Evolutionary conservation across 1,140 invertebrate genomes (phyloP).

Genomic region (Apis mellifera): DNA sequence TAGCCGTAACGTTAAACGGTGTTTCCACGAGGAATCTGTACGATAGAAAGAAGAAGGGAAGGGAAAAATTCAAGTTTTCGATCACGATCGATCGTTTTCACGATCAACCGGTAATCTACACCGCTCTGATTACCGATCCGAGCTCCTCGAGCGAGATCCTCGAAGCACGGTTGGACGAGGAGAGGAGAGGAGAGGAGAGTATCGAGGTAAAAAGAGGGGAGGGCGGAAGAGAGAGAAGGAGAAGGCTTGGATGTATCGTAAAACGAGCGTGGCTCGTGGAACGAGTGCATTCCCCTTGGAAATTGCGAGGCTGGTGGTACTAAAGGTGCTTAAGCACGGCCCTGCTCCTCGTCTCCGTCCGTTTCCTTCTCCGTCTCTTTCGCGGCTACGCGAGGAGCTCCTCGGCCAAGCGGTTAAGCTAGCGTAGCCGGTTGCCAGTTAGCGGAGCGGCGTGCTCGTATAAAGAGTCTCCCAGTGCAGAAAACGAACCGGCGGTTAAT

Average conservation of each 20-base stretch:
- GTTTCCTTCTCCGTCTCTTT: conserved; percentile 34
- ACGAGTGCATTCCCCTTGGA: conserved; percentile 34
- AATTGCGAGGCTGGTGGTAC: conserved; percentile 36
- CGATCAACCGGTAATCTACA: too few species aligned
- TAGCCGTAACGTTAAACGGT: too few species aligned
- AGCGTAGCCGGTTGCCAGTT: conserved; percentile 58
- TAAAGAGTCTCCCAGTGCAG: conserved; percentile 48
- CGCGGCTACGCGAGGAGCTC: background rate
- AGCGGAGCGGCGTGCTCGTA: conserved; percentile 51
- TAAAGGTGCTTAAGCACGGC: conserved; percentile 43
- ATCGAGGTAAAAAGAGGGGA: too few species aligned
- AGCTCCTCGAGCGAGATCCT: too few species aligned
- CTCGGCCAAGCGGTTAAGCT: conserved; percentile 41
- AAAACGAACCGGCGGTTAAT: conserved; percentile 57
- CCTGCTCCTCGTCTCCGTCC: conserved; percentile 32
- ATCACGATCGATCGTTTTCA: too few species aligned
- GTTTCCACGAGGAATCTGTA: too few species aligned
- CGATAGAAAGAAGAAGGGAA: too few species aligned
- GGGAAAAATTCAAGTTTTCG: too few species aligned
- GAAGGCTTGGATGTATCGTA: background rate
- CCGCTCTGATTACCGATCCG: too few species aligned
- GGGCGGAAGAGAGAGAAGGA: background rate
- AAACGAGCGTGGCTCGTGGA: conserved; percentile 33
- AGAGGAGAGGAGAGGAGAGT: too few species aligned
- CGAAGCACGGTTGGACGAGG: too few species aligned